Base-by-base conservation (phyloP, 1,140 invertebrate genomes). In the Leguminivora glycinivorella region DNA sequence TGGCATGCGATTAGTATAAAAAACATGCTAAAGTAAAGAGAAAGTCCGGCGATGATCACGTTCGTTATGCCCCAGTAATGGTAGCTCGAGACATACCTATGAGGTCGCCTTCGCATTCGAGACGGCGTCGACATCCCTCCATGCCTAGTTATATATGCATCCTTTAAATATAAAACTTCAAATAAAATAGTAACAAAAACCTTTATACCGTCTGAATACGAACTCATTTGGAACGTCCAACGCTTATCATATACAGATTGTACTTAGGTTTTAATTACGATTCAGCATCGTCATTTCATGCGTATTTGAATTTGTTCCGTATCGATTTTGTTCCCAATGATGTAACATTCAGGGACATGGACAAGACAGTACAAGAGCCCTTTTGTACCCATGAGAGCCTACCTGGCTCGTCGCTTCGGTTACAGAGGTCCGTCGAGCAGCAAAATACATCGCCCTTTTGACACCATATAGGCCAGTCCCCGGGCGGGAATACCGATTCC, bases 391-490 rank as follows among this genome's bases (percentile, higher is more conserved):
- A 17, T 79, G 78, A 79, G 80, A 88, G 89, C 88, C 88, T 90
- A 80, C 38, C 56, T 34, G 43, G 68, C 75, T 87, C 83, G 78
- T 81, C 71, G 78, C 93, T 82, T 78, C 84, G 87, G 90, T 95
- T 95, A 93, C 94, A 95, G 88, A 90, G 93, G 92, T 95, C 94
- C 80, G 84, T 82, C 52, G 92, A 82, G 81, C 93, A 93, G 92
- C 94, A 95, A 90, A 93, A 93, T 79, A 92, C 93, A 75, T 90
- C 85, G 75, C 85, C 82, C 72, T 93, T 90, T 80, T 92, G 90
- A 88, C 94, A 93, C 92, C 94, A 95, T 75, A 94, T 89, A 72
- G 94, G 87, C 67, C 88, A 92, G 83, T 94, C 93, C 78, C 93
- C 93, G 52, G 93, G 93, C 76, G 93, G 93, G 74, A 93, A 93